Evolutionary conservation across 2,888 invertebrate species (phyloP).

Genomic region (Chymomyza fuscimana): DNA sequence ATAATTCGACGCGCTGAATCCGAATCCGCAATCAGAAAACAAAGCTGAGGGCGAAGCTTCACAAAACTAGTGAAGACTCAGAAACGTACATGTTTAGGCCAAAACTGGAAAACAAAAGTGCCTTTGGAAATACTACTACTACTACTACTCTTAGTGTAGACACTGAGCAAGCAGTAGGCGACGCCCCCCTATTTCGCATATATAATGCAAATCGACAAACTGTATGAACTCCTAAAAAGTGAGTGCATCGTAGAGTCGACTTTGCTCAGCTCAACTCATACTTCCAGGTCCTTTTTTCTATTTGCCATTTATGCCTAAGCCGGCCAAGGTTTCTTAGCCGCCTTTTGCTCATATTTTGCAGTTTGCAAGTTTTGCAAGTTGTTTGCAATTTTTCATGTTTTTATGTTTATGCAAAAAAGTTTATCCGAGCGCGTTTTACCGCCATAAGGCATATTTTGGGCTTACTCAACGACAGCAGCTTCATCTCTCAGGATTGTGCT

Average conservation of each 20-base stretch:
- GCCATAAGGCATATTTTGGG: conserved; percentile 60
- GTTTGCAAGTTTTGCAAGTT: conserved; percentile 56
- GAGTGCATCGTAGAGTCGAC: neutral
- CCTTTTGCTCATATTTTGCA: conserved; percentile 26
- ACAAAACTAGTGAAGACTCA: too few relatives aligned
- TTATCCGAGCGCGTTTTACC: conserved; percentile 40
- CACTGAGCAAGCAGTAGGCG: too few relatives aligned
- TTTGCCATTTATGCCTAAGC: conserved; percentile 52
- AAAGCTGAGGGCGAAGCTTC: too few relatives aligned
- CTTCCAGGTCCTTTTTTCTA: conserved; percentile 26
- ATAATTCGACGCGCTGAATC: too few relatives aligned
- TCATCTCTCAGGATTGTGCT: neutral
- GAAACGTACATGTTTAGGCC: too few relatives aligned
- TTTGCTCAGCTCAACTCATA: neutral
- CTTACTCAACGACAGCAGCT: conserved; percentile 40
- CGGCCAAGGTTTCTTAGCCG: conserved; percentile 53
- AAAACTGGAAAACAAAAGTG: too few relatives aligned
- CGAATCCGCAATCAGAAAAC: too few relatives aligned
- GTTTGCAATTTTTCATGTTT: conserved; percentile 72
- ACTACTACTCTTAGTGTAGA: too few relatives aligned
- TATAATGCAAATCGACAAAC: too few relatives aligned
- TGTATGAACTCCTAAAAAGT: neutral
- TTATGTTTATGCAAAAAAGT: conserved; percentile 68
- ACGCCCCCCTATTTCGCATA: too few relatives aligned
- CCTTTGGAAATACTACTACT: too few relatives aligned